A percentile compares a stretch with the other conserved stretches of the same genome.
These are phyloP conservation scores for Ganaspis sp. DNA, from an alignment of 1,140 invertebrate genomes.

Conservation along the genomic window DNA sequence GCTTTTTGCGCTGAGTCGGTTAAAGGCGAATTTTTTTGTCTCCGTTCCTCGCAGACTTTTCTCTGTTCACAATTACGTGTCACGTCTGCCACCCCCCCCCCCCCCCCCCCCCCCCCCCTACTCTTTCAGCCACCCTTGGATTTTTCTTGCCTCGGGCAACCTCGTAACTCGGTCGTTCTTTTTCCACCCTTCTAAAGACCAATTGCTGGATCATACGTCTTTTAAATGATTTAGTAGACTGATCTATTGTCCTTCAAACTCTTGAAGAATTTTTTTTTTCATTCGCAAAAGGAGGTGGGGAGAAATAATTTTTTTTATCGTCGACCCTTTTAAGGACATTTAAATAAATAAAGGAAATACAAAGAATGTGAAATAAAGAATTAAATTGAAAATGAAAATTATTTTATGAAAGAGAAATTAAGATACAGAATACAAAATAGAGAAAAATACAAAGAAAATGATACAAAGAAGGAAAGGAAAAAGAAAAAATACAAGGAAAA, in stretches of 20 bases:
- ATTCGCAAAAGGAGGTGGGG: too few relatives aligned
- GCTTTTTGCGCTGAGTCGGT: not conserved
- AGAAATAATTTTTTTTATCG: not conserved
- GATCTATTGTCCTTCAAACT: not conserved
- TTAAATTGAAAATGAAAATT: too few relatives aligned
- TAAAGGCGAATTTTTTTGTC: not conserved
- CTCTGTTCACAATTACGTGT: conserved; percentile 6
- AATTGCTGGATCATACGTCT: not conserved
- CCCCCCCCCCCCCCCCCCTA: too few relatives aligned
- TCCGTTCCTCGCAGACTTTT: not conserved
- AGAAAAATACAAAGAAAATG: too few relatives aligned
- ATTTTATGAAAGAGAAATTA: too few relatives aligned
- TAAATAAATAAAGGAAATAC: too few relatives aligned
- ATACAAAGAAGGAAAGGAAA: too few relatives aligned
- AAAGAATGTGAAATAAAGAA: too few relatives aligned
- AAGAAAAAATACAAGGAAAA: too few relatives aligned
- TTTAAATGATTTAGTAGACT: not conserved
- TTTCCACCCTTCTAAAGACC: not conserved
- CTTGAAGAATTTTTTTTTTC: not conserved
- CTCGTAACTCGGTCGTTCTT: conserved; percentile 8
- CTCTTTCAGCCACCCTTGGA: not conserved
- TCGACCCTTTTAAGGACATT: too few relatives aligned
- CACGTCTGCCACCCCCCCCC: conserved; percentile 1
- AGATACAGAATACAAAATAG: too few relatives aligned
- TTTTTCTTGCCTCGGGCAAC: not conserved